These are phyloP conservation scores for silkworm (Bombyx mori) DNA, from an alignment of 1,140 invertebrate genomes.

Conservation along the genomic window DNA sequence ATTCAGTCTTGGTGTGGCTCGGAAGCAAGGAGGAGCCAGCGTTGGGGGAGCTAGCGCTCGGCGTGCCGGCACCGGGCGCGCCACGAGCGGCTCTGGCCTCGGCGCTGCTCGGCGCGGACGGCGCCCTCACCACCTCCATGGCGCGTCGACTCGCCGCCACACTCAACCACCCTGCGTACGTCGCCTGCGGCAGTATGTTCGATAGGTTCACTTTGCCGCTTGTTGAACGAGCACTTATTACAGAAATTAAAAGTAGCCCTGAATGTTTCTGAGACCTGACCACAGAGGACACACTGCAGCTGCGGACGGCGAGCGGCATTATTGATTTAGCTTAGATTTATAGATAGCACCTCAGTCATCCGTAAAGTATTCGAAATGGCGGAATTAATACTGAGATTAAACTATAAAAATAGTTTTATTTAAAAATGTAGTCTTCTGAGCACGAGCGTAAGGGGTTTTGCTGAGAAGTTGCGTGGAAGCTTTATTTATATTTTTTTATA, in stretches of 20 bases:
- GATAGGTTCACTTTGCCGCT: slow-evolving; percentile 27
- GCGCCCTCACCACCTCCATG: slow-evolving; percentile 71
- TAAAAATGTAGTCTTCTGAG: too few species aligned
- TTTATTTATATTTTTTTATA: neutral
- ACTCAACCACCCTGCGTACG: slow-evolving; percentile 76
- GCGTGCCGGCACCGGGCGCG: slow-evolving; percentile 9
- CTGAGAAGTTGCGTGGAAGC: too few species aligned
- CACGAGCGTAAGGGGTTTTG: too few species aligned
- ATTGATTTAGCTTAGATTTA: neutral
- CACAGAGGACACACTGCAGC: too few species aligned
- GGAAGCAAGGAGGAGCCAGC: slow-evolving; percentile 14
- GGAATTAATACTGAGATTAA: too few species aligned
- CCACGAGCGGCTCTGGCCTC: slow-evolving; percentile 73
- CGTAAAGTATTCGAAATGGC: too few species aligned
- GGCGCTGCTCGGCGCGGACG: slow-evolving; percentile 76
- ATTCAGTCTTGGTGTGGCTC: slow-evolving; percentile 21
- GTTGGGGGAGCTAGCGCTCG: slow-evolving; percentile 13
- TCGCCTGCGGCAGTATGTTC: slow-evolving; percentile 79
- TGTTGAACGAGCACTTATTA: slow-evolving; percentile 21
- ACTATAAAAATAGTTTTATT: too few species aligned
- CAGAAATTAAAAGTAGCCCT: slow-evolving; percentile 27
- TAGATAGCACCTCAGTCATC: neutral
- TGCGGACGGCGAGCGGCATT: too few species aligned
- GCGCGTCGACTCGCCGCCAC: slow-evolving; percentile 18
- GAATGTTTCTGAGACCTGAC: slow-evolving; percentile 16